Evolutionary conservation across 1,140 invertebrate species (phyloP).

Genomic region (Conus ventricosus): DNA sequence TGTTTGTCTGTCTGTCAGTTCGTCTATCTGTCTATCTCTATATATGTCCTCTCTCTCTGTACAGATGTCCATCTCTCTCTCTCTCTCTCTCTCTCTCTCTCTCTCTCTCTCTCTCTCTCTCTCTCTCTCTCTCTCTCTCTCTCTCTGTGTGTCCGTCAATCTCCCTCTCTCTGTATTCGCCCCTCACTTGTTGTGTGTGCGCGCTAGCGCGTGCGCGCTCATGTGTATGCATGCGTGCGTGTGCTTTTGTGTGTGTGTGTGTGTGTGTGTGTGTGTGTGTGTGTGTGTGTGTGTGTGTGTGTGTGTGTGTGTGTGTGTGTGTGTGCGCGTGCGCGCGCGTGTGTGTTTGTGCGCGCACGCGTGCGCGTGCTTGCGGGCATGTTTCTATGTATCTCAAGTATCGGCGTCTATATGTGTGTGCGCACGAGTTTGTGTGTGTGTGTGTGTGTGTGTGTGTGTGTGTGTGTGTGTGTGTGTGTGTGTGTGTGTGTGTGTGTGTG

Average conservation of each 20-base stretch:
- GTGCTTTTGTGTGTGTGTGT: neutral
- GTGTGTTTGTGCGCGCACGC: neutral
- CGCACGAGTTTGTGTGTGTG: neutral
- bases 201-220: neutral
- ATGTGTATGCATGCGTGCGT: no score
- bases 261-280: neutral
- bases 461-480: conserved; percentile 10
- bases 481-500: neutral
- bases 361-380: no score
- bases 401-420: no score
- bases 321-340: neutral
- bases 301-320: conserved; percentile 6
- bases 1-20: no score
- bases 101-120: neutral
- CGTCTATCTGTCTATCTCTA: neutral
- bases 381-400: no score
- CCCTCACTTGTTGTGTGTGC: neutral
- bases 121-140: conserved; percentile 24
- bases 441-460: conserved; percentile 2
- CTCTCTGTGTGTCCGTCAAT: conserved; percentile 4
- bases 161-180: neutral
- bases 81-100: neutral
- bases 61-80: neutral
- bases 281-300: neutral
- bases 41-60: neutral